Percentiles rank a stretch among this genome's conserved stretches.
phyloP scores from a whole-genome alignment of 1,140 invertebrate species.

The Zaprionus davidi region DNA sequence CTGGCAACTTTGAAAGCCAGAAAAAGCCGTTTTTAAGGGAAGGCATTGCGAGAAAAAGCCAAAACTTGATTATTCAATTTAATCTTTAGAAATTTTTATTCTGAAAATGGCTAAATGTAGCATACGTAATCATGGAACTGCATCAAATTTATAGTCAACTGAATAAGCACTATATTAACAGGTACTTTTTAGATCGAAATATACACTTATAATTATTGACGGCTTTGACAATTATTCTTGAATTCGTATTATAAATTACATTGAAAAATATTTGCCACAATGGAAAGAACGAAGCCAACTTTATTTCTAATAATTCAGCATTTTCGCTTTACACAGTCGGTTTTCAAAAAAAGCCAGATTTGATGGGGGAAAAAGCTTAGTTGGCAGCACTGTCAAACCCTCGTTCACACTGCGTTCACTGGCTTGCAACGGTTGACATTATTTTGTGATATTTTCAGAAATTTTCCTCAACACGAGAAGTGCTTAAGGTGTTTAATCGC shows the following conservation, averaged over 20 bases:
- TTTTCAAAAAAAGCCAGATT: not conserved
- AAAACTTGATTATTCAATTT: not conserved
- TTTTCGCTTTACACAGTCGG: not conserved
- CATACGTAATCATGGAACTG: no score
- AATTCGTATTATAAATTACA: no score
- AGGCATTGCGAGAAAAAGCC: not conserved
- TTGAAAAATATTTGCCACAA: no score
- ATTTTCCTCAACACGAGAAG: constrained; percentile 2
- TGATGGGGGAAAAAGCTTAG: not conserved
- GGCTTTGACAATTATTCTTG: no score
- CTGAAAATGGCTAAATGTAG: no score
- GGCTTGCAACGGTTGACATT: constrained; percentile 63
- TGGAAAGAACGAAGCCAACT: not conserved
- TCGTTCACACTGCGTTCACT: constrained; percentile 18
- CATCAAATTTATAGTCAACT: no score
- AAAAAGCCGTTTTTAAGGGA: no score
- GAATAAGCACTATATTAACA: no score
- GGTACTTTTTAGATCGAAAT: no score
- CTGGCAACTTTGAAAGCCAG: not conserved
- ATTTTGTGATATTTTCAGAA: constrained; percentile 36
- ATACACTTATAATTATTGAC: no score
- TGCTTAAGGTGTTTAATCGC: not conserved
- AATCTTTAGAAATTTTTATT: no score
- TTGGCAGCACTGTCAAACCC: not conserved
- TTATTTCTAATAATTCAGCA: no score